Evolutionary conservation across 2,113 vertebrate species (phyloP).

Genomic region (Ranitomeya imitator): DNA sequence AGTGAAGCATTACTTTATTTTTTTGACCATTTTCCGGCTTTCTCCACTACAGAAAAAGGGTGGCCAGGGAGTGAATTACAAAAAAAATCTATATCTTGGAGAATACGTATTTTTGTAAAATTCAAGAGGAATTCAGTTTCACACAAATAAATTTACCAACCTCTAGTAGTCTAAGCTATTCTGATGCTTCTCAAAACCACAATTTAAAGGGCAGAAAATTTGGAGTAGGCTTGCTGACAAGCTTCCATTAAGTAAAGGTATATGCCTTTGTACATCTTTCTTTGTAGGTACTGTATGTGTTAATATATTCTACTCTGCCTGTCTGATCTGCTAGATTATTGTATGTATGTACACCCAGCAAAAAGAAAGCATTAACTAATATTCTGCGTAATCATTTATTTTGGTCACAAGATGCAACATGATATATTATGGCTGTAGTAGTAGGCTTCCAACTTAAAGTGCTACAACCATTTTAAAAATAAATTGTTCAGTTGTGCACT

Average conservation of each 20-base stretch:
- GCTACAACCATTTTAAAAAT: slow-evolving; percentile 31
- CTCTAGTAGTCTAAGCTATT: background rate
- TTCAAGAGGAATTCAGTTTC: too few relatives aligned
- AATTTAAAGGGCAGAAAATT: background rate
- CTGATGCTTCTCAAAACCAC: background rate
- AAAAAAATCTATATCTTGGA: too few relatives aligned
- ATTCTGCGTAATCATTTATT: background rate
- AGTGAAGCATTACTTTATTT: too few relatives aligned
- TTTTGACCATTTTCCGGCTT: too few relatives aligned
- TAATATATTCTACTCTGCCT: background rate
- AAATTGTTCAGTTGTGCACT: slow-evolving; percentile 31
- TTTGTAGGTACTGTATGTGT: background rate
- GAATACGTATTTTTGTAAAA: too few relatives aligned
- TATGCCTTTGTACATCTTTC: background rate
- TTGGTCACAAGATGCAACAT: background rate
- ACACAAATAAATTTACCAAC: too few relatives aligned
- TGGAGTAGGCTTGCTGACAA: background rate
- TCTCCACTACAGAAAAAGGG: too few relatives aligned
- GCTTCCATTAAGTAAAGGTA: background rate
- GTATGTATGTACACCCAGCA: background rate
- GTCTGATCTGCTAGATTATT: background rate
- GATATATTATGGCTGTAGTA: slow-evolving; percentile 17
- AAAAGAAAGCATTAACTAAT: background rate
- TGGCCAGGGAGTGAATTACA: too few relatives aligned
- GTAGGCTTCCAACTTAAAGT: slow-evolving; percentile 25